Percentiles rank a stretch among this genome's conserved stretches.
phyloP scores from a whole-genome alignment of 2,797 vertebrate species.

The Argentina silus region DNA sequence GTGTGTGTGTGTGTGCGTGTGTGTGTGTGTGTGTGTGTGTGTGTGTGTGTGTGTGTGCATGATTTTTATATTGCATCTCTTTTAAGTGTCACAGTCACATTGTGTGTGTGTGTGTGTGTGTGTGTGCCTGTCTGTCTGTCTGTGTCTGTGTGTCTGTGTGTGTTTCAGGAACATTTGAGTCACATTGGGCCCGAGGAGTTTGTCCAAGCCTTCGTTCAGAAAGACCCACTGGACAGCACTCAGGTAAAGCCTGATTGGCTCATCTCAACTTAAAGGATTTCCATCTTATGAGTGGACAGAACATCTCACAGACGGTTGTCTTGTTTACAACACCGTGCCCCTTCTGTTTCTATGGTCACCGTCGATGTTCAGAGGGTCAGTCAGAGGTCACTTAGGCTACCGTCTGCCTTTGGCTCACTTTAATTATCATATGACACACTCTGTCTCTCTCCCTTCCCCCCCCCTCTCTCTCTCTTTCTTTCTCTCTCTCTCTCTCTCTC shows the following conservation, averaged over 20 bases:
- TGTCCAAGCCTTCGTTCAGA: constrained; percentile 93
- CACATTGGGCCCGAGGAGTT: constrained; percentile 96
- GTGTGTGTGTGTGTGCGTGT: no score
- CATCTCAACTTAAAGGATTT: no score
- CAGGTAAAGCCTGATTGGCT: constrained; percentile 83
- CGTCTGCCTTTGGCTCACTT: constrained; percentile 11
- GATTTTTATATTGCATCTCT: no score
- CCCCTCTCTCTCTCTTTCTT: background rate
- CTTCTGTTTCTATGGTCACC: no score
- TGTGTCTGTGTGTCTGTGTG: constrained; percentile 12
- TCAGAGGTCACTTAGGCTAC: constrained; percentile 4
- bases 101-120: no score
- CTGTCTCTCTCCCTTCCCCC: no score
- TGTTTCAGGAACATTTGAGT: constrained; percentile 89
- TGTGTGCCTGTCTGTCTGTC: no score
- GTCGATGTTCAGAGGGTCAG: constrained; percentile 33
- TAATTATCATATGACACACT: constrained; percentile 11
- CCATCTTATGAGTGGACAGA: background rate
- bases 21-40: no score
- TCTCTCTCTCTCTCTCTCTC: constrained; percentile 5
- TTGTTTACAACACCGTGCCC: no score
- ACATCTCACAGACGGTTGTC: no score
- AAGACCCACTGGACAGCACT: constrained; percentile 89
- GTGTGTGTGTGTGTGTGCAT: no score
- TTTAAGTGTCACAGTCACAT: no score